Conservation (phyloP, 2,113 vertebrate species). For the Halcyon senegalensis region DNA sequence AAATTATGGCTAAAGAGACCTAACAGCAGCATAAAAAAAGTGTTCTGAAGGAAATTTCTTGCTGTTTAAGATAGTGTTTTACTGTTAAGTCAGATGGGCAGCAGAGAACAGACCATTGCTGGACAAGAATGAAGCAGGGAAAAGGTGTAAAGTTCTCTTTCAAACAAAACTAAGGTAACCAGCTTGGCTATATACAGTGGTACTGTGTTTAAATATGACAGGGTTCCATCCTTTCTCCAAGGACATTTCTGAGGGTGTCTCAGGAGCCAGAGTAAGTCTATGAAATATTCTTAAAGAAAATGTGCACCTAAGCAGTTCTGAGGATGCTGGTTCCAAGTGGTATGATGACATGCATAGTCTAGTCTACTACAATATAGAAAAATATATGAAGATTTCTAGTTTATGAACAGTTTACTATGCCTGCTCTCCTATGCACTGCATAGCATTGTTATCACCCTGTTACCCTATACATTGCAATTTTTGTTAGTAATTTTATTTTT, state of each 20-base stretch:
- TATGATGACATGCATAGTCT: neutral
- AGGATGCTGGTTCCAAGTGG: neutral
- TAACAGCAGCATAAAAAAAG: neutral
- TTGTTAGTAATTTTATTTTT: neutral
- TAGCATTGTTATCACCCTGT: neutral
- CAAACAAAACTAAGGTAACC: neutral
- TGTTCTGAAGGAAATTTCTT: neutral
- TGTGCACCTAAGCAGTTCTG: neutral
- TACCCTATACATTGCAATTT: neutral
- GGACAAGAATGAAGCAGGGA: neutral
- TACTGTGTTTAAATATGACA: neutral
- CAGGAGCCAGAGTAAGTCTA: neutral
- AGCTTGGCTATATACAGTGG: neutral
- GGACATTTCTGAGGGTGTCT: neutral
- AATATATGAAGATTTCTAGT: neutral
- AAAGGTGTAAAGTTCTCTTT: neutral
- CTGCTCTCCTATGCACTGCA: neutral
- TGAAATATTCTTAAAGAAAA: neutral
- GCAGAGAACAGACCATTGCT: accelerated
- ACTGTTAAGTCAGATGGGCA: neutral
- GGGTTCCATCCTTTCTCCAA: neutral
- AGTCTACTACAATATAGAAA: neutral
- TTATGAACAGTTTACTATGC: neutral
- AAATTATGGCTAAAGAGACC: neutral
- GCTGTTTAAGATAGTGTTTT: neutral